Evolutionary conservation across 2,888 invertebrate species (phyloP).

Genomic region (Leucoptera coffeella): DNA sequence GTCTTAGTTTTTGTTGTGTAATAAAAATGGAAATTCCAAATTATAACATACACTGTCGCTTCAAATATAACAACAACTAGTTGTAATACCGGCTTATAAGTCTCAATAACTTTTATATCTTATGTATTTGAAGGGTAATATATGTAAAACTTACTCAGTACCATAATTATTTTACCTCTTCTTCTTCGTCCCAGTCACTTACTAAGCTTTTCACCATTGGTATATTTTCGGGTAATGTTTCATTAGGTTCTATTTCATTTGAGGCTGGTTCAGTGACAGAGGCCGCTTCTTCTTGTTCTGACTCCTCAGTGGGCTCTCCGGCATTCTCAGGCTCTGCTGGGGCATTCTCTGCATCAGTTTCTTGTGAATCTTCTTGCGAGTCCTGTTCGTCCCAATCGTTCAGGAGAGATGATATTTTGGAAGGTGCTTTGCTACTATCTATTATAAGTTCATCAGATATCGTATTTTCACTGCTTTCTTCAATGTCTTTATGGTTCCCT

Average conservation of each 20-base stretch:
- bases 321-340: conserved; percentile 9
- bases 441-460: no score
- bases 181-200: conserved; percentile 48
- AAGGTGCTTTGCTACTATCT: conserved; percentile 9
- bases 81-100: no score
- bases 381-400: conserved; percentile 50
- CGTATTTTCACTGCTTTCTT: no score
- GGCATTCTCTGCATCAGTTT: conserved; percentile 1
- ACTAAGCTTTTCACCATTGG: conserved; percentile 37
- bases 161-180: conserved; percentile 13
- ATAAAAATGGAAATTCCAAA: no score
- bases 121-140: no score
- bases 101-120: no score
- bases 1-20: no score
- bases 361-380: conserved; percentile 17
- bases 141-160: conserved; percentile 8
- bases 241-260: conserved; percentile 3
- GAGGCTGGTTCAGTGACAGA: conserved; percentile 2
- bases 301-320: conserved; percentile 5
- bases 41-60: no score
- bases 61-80: no score
- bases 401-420: conserved; percentile 32
- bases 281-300: conserved; percentile 4
- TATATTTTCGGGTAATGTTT: conserved; percentile 12
- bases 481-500: no score